Base-by-base conservation (phyloP, 2,797 vertebrate genomes). In the Arnoldichthys spilopterus region DNA sequence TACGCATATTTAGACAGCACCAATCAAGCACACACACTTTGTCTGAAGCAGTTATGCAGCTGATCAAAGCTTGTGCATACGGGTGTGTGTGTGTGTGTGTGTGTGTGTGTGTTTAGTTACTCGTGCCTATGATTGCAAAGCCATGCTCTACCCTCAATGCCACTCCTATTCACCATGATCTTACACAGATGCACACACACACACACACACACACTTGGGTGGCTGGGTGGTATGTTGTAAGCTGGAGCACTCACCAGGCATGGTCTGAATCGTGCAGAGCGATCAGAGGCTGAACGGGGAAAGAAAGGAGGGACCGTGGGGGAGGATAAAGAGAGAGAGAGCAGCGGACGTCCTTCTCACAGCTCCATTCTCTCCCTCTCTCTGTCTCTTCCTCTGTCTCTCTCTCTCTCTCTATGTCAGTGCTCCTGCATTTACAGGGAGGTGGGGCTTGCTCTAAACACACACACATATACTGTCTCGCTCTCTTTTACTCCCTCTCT, bases 201-300 rank as follows among this genome's bases (percentile, higher is more conserved):
- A 67, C 34, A 45, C 58, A 78, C 47, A 58, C 49, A 34, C 47
- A 26, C 71, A 67, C 34, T 72, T 15, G 73, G 22, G 64, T 32
- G 9, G 53, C 13, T 24, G 20, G 76, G 3, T 18, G 40, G 53
- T 12, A 61, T 58, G 28, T 37, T n/a, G 49, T 7, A 28, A 68
- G 64, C 40, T 70, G 40, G 70, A 64, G 28, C 63, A 82, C 84
- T 85, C 77, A 85, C 84, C 82, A 71, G 74, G 28, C 84, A 85
- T 85, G 67, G 22, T 85, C 47, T 76, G 77, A 69, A 63, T 66
- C 72, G 62, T 56, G 49, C 22, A 1, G 32, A 73, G 72, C 72
- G 59, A 70, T 28, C 64, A 24, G 61, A 72, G 51, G 28, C 51
- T 20, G 54, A 45, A 67, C 40, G 47, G 67, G 67, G 73, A 73